Evolutionary conservation across 2,113 vertebrate genomes (phyloP).

Genomic region (Lethenteron camtschaticum): DNA sequence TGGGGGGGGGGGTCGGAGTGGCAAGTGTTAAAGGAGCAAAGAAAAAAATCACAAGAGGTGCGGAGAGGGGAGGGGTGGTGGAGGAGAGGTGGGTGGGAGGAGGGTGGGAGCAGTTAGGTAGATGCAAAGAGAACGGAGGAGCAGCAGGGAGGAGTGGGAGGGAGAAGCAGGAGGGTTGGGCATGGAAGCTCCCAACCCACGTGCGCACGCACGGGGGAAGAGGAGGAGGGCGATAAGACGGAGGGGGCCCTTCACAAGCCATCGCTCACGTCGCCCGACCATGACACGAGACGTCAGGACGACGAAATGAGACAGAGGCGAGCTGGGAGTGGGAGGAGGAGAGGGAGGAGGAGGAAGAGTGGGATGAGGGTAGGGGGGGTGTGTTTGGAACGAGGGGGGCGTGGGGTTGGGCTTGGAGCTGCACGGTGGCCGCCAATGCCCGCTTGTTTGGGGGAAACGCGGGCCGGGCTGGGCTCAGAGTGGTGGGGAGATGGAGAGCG

Average conservation of each 20-base stretch:
- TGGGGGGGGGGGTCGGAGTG: not conserved
- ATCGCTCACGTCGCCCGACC: slow-evolving; percentile 5
- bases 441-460: too few relatives aligned
- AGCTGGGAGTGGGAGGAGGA: not conserved
- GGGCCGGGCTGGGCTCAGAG: too few relatives aligned
- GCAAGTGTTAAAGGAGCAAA: not conserved
- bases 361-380: not conserved
- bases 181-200: not conserved
- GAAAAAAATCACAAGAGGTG: not conserved
- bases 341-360: slow-evolving; percentile 1
- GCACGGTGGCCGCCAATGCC: too few relatives aligned
- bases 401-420: too few relatives aligned
- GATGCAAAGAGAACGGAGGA: not conserved
- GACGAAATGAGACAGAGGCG: slow-evolving; percentile 4
- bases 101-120: not conserved
- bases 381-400: too few relatives aligned
- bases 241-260: slow-evolving; percentile 4
- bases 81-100: not conserved
- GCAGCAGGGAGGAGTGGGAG: not conserved
- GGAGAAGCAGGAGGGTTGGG: not conserved
- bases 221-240: not conserved
- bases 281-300: slow-evolving; percentile 2
- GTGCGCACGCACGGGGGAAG: not conserved
- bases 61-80: not conserved
- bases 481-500: too few relatives aligned